Conservation (phyloP, 2,113 vertebrate genomes). For the Otolemur garnettii region DNA sequence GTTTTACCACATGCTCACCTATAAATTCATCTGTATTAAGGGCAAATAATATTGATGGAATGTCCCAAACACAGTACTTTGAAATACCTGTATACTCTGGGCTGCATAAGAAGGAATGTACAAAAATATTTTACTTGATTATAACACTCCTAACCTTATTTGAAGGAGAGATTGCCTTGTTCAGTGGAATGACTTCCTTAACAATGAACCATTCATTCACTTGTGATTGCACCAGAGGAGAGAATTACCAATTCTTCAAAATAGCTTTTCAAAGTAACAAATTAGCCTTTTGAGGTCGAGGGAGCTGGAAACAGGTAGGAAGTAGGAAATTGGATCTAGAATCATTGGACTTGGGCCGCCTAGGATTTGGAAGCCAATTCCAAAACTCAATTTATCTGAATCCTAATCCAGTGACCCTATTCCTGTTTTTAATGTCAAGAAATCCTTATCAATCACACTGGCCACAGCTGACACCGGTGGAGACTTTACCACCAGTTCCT, state of each 20-base stretch:
- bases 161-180: slow-evolving; percentile 75
- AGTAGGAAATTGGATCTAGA: slow-evolving; percentile 66
- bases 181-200: slow-evolving; percentile 70
- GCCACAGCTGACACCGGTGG: background rate
- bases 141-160: slow-evolving; percentile 75
- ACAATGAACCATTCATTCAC: slow-evolving; percentile 84
- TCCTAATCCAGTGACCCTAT: background rate
- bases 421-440: background rate
- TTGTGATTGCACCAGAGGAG: slow-evolving; percentile 68
- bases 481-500: background rate
- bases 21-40: background rate
- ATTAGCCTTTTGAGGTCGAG: slow-evolving; percentile 50
- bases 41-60: background rate
- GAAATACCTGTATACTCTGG: background rate
- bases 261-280: slow-evolving; percentile 72
- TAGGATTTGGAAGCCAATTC: background rate
- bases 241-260: slow-evolving; percentile 74
- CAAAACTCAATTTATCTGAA: background rate
- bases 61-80: background rate
- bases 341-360: background rate
- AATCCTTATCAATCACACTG: background rate
- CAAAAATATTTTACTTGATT: slow-evolving; percentile 75
- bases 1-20: background rate
- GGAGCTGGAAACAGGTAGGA: background rate
- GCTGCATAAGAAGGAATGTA: background rate